Percentiles rank a stretch among this genome's conserved stretches.
These are phyloP conservation scores for Acestrorhynchus altus DNA, from an alignment of 2,797 vertebrate species.

Conservation along the genomic window DNA sequence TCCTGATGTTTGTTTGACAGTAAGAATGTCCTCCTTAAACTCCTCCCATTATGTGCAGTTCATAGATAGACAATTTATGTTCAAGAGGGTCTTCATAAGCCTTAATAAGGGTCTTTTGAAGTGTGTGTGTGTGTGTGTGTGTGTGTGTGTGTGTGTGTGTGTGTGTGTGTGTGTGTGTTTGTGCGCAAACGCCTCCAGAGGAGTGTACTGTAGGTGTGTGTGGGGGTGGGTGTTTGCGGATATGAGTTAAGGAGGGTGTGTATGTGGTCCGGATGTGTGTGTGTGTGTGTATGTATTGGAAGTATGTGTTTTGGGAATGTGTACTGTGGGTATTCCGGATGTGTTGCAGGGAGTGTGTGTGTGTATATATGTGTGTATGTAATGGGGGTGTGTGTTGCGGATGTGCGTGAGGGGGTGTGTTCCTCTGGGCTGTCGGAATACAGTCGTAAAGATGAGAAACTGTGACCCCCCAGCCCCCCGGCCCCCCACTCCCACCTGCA, in stretches of 20 bases:
- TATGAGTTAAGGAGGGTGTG: neutral
- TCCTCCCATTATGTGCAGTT: no score
- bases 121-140: neutral
- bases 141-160: neutral
- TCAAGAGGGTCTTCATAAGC: no score
- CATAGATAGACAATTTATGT: no score
- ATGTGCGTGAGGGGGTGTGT: slow-evolving; percentile 16
- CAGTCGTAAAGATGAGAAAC: slow-evolving; percentile 67
- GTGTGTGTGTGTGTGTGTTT: slow-evolving; percentile 7
- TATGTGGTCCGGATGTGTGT: neutral
- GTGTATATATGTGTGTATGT: slow-evolving; percentile 11
- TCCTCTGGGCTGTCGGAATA: slow-evolving; percentile 9
- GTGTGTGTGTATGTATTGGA: slow-evolving; percentile 7
- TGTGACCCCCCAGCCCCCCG: slow-evolving; percentile 68
- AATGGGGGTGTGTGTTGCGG: slow-evolving; percentile 1
- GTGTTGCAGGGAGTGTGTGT: neutral
- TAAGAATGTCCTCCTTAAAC: no score
- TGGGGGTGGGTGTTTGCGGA: neutral
- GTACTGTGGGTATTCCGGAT: neutral
- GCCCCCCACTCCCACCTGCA: slow-evolving; percentile 18
- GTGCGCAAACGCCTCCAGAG: neutral
- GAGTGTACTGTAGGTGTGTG: neutral
- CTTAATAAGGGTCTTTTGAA: no score
- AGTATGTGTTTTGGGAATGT: slow-evolving; percentile 19
- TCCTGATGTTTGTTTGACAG: no score